Percentiles rank a stretch among this genome's conserved stretches.
Conservation (phyloP, 2,113 vertebrate genomes). For the Microcebus lehilahytsara region DNA sequence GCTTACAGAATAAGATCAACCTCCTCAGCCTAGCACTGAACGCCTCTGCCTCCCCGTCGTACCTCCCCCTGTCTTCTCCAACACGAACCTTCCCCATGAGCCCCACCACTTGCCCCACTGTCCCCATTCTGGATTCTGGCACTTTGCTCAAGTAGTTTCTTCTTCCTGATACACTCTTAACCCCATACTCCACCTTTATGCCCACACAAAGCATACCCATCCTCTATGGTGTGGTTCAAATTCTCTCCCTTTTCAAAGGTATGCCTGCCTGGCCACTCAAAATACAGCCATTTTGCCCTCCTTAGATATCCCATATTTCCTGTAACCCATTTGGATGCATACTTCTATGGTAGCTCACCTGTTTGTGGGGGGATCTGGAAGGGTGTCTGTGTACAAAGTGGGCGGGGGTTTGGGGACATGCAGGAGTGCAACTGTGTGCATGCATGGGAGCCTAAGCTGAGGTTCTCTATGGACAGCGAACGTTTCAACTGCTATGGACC, state of each 20-base stretch:
- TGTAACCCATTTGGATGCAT: neutral
- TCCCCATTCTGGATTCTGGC: neutral
- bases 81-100: neutral
- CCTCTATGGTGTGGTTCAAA: neutral
- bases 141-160: neutral
- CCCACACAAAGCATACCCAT: neutral
- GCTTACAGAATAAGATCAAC: neutral
- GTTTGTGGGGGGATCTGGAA: neutral
- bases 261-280: neutral
- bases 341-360: neutral
- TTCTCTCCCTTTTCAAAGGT: neutral
- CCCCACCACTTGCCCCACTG: neutral
- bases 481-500: too few species aligned
- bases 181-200: neutral
- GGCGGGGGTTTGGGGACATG: neutral
- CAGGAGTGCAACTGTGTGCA: neutral
- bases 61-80: neutral
- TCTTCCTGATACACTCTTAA: neutral
- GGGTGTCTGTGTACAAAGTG: accelerated
- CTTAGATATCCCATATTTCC: neutral
- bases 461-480: neutral
- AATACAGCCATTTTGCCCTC: neutral
- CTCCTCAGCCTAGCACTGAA: neutral
- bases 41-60: too few species aligned
- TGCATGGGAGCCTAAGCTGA: neutral